Conservation (phyloP, 2,113 vertebrate species). For the Zosterops pallidus region DNA sequence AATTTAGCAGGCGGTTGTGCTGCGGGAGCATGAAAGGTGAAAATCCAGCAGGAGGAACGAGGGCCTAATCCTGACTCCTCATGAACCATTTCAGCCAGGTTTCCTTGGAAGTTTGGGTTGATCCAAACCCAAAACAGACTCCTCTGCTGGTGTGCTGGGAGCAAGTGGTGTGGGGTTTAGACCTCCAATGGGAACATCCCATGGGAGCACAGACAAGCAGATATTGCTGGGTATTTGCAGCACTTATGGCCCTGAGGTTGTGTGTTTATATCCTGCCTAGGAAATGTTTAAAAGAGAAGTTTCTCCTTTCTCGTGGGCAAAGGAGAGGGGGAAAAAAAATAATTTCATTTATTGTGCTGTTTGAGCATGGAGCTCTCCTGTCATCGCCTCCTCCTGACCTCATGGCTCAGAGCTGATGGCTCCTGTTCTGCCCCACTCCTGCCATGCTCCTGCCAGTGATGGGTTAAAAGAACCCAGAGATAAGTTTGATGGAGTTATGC, state of each 20-base stretch:
- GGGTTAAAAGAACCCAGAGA: background rate
- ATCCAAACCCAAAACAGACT: background rate
- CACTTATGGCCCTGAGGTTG: background rate
- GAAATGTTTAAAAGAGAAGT: background rate
- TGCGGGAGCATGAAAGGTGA: background rate
- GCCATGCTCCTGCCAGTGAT: background rate
- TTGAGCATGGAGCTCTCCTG: background rate
- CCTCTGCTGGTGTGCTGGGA: background rate
- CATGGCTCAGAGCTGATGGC: background rate
- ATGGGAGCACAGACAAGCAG: background rate
- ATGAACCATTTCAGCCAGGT: background rate
- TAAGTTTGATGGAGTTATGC: background rate
- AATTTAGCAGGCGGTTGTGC: slow-evolving; percentile 8
- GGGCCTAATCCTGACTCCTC: background rate
- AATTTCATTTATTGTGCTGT: background rate
- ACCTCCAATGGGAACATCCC: background rate
- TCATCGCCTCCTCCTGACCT: background rate
- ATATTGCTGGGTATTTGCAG: background rate
- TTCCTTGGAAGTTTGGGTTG: background rate
- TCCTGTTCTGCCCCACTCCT: background rate
- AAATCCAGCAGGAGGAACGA: background rate
- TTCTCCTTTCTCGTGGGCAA: background rate
- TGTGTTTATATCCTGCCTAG: background rate
- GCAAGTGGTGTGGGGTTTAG: background rate
- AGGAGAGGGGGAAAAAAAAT: background rate